phyloP scores from a whole-genome alignment of 2,113 vertebrate genomes.

The Irena cyanogastra region DNA sequence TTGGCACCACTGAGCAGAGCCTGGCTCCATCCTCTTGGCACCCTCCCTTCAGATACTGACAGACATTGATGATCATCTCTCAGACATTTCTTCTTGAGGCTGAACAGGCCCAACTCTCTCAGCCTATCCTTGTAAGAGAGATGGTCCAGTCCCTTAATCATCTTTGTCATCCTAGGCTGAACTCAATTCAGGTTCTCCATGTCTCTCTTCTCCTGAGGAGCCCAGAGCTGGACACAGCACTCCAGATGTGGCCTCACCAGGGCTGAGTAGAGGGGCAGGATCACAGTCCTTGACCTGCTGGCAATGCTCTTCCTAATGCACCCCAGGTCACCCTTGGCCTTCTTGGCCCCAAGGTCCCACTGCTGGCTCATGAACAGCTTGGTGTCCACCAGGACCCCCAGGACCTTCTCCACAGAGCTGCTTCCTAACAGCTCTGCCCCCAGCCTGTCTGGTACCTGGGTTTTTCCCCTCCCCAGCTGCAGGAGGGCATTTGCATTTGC shows the following conservation, averaged over 20 bases:
- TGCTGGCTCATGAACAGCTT: background rate
- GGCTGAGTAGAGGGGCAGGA: background rate
- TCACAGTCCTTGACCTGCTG: background rate
- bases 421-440: background rate
- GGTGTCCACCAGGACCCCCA: background rate
- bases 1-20: accelerated
- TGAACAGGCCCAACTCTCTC: background rate
- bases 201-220: background rate
- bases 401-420: background rate
- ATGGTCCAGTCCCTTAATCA: background rate
- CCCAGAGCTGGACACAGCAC: background rate
- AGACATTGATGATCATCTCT: background rate
- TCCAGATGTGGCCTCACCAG: background rate
- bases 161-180: background rate
- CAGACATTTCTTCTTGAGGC: background rate
- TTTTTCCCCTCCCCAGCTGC: background rate
- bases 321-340: too few species aligned
- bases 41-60: background rate
- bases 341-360: background rate
- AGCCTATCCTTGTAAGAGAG: background rate
- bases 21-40: background rate
- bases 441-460: background rate
- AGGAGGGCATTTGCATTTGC: too few species aligned
- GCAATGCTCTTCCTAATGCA: background rate
- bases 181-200: background rate